Base-by-base conservation (phyloP, 2,113 vertebrate genomes). In the Pitta sordida region DNA sequence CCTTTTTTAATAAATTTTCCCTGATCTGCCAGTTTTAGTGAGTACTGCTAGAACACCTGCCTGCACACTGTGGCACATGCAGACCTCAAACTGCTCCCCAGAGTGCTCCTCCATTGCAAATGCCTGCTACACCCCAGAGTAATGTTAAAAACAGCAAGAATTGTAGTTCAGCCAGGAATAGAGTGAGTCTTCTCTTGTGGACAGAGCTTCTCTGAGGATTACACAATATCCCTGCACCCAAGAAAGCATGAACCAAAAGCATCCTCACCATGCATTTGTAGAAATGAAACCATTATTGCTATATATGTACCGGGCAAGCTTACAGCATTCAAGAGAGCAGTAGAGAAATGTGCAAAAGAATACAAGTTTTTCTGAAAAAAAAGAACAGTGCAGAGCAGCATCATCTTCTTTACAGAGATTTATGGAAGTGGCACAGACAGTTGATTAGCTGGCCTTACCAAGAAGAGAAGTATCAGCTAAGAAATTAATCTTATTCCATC, bases 1-100 rank as follows among this genome's bases (percentile, higher is more conserved):
- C 83, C 88, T 53, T 94, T 96, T 96, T 95, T 37, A 93, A 96
- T 68, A 78, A 49, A 51, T 92, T 55, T 93, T 95, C 91, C 94
- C 95, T 94, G 86, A 89, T 62, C 94, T 96, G 90, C 85, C 88
- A 83, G 86, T 71, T 87, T 95, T 22, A 92, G 88, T 62, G 84
- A 93, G 89, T 75, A 69, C 88, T 88, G 37, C 71, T 86, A 96
- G 83, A 60, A 56, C 74, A 95, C 69, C 88, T 94, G 95, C 96
- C 88, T 84, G 94, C 95, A 95, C 88, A 11, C 51, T 79, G 81
- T 4, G 0, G 92, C 88, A 87, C 89, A 87, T 91, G 94, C 96
- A 96, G 95, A 95, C 64, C 89, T 96, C 87, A 96, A 94, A 92
- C 81, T 13, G 3, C 62, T 93, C 95, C 95, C 96, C 94, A 95